Percentiles rank a stretch among this genome's conserved stretches.
Conservation (phyloP, 2,113 vertebrate species). For the Pantherophis guttatus region DNA sequence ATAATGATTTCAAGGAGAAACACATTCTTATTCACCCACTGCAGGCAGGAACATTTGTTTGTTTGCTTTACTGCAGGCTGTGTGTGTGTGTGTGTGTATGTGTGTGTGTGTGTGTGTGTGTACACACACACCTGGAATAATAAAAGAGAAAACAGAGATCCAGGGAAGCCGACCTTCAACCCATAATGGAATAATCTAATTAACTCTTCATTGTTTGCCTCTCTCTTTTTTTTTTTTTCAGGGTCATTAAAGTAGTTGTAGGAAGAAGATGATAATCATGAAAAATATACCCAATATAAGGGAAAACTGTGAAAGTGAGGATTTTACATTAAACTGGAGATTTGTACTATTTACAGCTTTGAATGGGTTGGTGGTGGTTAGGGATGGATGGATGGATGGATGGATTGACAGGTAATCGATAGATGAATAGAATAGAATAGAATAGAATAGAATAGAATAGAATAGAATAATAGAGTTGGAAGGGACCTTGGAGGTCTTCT, state of each 20-base stretch:
- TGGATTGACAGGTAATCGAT: not conserved
- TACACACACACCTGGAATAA: not conserved
- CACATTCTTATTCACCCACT: not conserved
- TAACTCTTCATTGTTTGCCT: not conserved
- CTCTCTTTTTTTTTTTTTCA: not conserved
- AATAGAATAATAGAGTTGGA: no score
- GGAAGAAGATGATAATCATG: not conserved
- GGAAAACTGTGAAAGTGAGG: not conserved
- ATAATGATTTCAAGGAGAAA: not conserved
- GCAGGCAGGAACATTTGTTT: not conserved
- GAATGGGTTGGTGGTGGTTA: not conserved
- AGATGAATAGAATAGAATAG: no score
- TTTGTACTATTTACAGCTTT: not conserved
- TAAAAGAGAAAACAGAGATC: not conserved
- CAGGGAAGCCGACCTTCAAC: not conserved
- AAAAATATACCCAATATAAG: not conserved
- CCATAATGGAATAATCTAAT: not conserved
- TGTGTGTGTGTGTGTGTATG: not conserved
- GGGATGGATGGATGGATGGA: not conserved
- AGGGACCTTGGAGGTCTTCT: no score
- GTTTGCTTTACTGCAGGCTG: not conserved
- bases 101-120: no score
- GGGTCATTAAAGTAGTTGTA: not conserved
- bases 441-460: no score
- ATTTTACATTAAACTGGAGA: not conserved